Base-by-base conservation (phyloP, 2,113 vertebrate species). In the Hydrolagus affinis region DNA sequence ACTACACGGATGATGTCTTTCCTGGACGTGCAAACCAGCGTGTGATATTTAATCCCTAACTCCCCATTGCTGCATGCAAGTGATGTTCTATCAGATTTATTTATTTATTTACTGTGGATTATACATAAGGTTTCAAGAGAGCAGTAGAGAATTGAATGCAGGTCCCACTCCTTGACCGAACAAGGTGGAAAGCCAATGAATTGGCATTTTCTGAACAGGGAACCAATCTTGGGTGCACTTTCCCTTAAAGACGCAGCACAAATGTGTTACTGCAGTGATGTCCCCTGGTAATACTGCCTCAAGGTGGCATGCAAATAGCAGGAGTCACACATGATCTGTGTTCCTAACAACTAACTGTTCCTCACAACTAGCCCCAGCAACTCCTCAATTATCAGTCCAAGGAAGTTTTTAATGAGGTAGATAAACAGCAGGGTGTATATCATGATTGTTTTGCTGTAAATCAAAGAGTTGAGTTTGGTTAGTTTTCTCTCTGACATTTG, bases 301-400 rank as follows among this genome's bases (percentile, higher is more conserved):
- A 28, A 28, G 78, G 28, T 83, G 78, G 32, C 23, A 83, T 68
- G 0, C 11, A 21, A 32, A 83, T 66, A 62, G 14, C 60, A 66
- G 60, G 25, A 83, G 25, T 83, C 57, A 83, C 59, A 10, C 8
- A 17, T 14, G 72, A 62, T 28, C 4, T 62, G 59, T 83, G 77
- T 66, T 66, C 60, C 66, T 83, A 66, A 83, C 66, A 83, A 83
- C 78, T 66, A 32, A 8, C 14, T 83, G 25, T 56, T 75, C 73
- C 73, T 75, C 19, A 10, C 62, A 83, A 83, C 78, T 66, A 32
- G 7, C 14, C 66, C 14, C 25, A 32, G 25, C 25, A 10, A 1
- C 21, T 75, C 73, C 73, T 75, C 19, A 10, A 25, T 59, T 19
- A 28, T 68, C 62, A 23, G n/a, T 64, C 15, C 28, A 32, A 28